These are phyloP conservation scores for Labeo catla DNA, from an alignment of 2,113 vertebrate genomes.

Conservation along the genomic window DNA sequence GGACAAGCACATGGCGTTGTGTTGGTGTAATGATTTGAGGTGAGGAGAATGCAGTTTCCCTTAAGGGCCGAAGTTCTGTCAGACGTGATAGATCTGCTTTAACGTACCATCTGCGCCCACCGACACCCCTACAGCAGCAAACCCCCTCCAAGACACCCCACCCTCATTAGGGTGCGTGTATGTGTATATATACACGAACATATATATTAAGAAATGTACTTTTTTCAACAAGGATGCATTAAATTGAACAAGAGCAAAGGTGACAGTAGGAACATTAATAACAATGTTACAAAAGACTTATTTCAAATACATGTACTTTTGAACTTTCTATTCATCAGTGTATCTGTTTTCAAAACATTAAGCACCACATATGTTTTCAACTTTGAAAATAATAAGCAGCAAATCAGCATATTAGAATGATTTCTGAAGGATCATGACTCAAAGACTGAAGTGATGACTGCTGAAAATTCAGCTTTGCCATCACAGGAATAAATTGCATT, in stretches of 20 bases:
- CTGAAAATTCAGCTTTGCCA: neutral
- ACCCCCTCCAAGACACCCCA: neutral
- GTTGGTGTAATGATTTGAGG: constrained; percentile 44
- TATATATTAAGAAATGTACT: neutral
- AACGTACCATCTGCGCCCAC: constrained; percentile 66
- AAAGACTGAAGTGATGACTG: neutral
- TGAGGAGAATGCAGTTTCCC: constrained; percentile 62
- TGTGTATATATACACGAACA: neutral
- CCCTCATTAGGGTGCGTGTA: neutral
- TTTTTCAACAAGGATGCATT: neutral
- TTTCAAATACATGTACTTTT: neutral
- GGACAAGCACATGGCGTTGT: constrained; percentile 58
- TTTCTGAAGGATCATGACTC: neutral
- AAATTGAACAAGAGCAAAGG: neutral
- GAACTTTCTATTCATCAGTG: neutral
- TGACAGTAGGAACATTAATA: neutral
- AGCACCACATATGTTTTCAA: too few species aligned
- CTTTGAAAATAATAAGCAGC: neutral
- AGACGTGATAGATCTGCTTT: constrained; percentile 69
- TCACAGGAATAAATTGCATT: too few species aligned
- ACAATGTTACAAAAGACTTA: neutral
- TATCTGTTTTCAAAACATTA: too few species aligned
- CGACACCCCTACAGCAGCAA: neutral
- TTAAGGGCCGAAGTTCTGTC: constrained; percentile 60
- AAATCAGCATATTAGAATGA: neutral